Conservation (phyloP, 1,140 invertebrate species). For the Hermetia illucens region DNA sequence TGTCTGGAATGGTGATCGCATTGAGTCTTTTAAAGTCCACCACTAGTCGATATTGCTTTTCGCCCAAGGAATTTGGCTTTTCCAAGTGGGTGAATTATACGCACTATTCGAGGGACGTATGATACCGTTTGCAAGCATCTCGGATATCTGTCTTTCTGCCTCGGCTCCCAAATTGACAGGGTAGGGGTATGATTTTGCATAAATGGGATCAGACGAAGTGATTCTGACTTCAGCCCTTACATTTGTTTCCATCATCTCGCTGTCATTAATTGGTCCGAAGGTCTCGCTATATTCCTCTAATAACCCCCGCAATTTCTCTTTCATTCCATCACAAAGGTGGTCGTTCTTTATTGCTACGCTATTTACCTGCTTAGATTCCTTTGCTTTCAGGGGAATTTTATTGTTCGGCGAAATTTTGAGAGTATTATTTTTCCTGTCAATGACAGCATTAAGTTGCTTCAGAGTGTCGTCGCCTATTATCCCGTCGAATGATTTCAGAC, state of each 20-base stretch:
- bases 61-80: too few species aligned
- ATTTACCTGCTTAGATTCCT: not conserved
- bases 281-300: not conserved
- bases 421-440: constrained; percentile 2
- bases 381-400: not conserved
- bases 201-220: too few species aligned
- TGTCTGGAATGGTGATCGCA: too few species aligned
- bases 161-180: too few species aligned
- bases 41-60: too few species aligned
- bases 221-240: too few species aligned
- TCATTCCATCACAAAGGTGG: not conserved
- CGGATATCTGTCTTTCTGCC: constrained; percentile 4
- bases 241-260: not conserved
- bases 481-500: not conserved
- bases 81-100: too few species aligned
- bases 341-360: not conserved
- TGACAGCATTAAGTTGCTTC: not conserved
- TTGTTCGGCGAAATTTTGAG: not conserved
- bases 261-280: not conserved
- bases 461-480: not conserved
- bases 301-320: not conserved
- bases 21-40: too few species aligned
- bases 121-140: constrained; percentile 5
- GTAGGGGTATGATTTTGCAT: too few species aligned
- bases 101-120: not conserved